phyloP scores from a whole-genome alignment of 2,797 vertebrate genomes.

The Rhadinocentrus ornatus region DNA sequence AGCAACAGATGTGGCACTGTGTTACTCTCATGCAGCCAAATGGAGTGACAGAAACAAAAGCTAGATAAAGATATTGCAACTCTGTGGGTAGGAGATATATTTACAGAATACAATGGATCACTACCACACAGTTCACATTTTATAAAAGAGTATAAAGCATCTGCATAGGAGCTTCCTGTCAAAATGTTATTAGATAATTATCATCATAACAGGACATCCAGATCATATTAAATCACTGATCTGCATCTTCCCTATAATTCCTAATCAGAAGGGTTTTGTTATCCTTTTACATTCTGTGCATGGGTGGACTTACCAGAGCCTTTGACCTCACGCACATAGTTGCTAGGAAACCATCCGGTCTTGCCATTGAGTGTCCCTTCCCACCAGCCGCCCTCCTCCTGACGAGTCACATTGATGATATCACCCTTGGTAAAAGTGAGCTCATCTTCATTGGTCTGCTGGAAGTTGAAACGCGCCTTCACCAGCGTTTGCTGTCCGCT shows the following conservation, averaged over 20 bases:
- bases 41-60: slow-evolving; percentile 18
- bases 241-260: not conserved
- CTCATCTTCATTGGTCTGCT: slow-evolving; percentile 98
- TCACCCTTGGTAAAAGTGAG: slow-evolving; percentile 96
- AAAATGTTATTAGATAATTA: slow-evolving; percentile 1
- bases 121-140: not conserved
- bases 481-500: slow-evolving; percentile 92
- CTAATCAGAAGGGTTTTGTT: slow-evolving; percentile 7
- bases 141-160: not conserved
- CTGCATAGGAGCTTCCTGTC: not conserved
- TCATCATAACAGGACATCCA: not conserved
- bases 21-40: slow-evolving; percentile 20
- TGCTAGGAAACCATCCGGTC: slow-evolving; percentile 99
- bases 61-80: slow-evolving; percentile 8
- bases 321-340: slow-evolving; percentile 97
- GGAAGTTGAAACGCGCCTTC: slow-evolving; percentile 96
- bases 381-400: slow-evolving; percentile 99
- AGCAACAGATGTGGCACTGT: slow-evolving; percentile 36
- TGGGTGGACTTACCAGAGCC: slow-evolving; percentile 88
- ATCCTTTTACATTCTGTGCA: not conserved
- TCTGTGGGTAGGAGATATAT: slow-evolving; percentile 7
- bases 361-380: slow-evolving; percentile 91
- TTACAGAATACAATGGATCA: not conserved
- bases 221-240: not conserved
- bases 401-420: slow-evolving; percentile 92